These are phyloP conservation scores for Griposia aprilina DNA, from an alignment of 2,888 invertebrate species.

Conservation along the genomic window DNA sequence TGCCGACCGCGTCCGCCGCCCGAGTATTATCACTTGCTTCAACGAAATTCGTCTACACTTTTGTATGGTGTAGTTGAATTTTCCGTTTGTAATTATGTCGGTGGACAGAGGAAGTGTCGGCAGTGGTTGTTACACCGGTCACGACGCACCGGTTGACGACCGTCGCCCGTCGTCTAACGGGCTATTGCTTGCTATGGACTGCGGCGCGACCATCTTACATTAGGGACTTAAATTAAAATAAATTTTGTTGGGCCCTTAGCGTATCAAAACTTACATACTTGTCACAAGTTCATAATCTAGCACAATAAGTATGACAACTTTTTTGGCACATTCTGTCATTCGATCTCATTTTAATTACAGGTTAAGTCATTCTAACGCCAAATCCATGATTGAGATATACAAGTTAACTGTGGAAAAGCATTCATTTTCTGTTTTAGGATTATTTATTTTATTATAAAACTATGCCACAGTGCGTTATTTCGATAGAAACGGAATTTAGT, in stretches of 20 bases:
- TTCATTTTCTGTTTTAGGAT: background rate
- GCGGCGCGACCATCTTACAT: slow-evolving; percentile 82
- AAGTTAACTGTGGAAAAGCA: background rate
- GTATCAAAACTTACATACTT: slow-evolving; percentile 29
- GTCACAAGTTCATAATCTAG: slow-evolving; percentile 5
- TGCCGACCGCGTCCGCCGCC: slow-evolving; percentile 69
- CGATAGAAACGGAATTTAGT: background rate
- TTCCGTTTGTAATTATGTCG: slow-evolving; percentile 88
- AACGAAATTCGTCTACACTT: slow-evolving; percentile 82
- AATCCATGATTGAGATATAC: background rate
- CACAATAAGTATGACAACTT: background rate
- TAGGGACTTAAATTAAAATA: slow-evolving; percentile 75
- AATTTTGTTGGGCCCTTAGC: slow-evolving; percentile 51
- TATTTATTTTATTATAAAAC: slow-evolving; percentile 4
- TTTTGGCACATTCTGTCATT: background rate
- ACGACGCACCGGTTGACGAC: slow-evolving; percentile 85
- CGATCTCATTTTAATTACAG: background rate
- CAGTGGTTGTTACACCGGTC: slow-evolving; percentile 85
- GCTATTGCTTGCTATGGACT: slow-evolving; percentile 80
- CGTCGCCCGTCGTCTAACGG: slow-evolving; percentile 84
- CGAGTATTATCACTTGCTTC: slow-evolving; percentile 75
- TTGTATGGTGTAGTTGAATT: slow-evolving; percentile 86
- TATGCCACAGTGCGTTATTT: background rate
- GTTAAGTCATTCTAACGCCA: background rate
- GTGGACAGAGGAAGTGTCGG: slow-evolving; percentile 86